phyloP scores from a whole-genome alignment of 2,888 invertebrate species.

The Erebia ligea region DNA sequence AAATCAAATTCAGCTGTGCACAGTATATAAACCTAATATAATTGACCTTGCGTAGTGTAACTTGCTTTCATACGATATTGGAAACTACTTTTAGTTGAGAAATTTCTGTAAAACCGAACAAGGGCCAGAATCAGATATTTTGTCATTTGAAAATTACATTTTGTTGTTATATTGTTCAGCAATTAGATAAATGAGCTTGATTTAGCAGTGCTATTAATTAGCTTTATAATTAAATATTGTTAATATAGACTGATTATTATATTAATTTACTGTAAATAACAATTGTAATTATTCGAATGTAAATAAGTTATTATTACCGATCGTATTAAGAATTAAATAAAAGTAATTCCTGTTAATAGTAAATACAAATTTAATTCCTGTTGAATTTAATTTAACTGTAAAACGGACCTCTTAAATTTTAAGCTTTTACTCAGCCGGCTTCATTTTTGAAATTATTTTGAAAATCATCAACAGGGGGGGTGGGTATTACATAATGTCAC shows the following conservation, averaged over 20 bases:
- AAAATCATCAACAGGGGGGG: too few relatives aligned
- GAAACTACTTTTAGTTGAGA: too few relatives aligned
- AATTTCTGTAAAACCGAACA: too few relatives aligned
- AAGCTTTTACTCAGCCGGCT: not conserved
- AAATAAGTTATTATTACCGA: conserved; percentile 28
- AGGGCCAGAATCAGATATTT: too few relatives aligned
- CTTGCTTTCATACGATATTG: too few relatives aligned
- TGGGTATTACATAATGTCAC: too few relatives aligned
- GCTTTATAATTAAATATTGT: conserved; percentile 44
- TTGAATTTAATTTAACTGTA: not conserved
- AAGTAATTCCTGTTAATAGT: conserved; percentile 38
- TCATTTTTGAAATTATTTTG: too few relatives aligned
- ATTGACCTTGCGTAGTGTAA: too few relatives aligned
- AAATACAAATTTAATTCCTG: not conserved
- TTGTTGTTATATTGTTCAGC: not conserved
- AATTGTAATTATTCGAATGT: conserved; percentile 31
- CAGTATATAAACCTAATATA: too few relatives aligned
- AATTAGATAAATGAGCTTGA: conserved; percentile 32
- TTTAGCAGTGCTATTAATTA: conserved; percentile 40
- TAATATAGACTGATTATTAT: conserved; percentile 76
- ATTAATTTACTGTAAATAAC: conserved; percentile 60
- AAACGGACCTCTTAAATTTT: not conserved
- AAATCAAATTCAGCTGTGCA: too few relatives aligned
- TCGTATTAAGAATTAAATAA: conserved; percentile 21
- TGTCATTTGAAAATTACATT: not conserved